A percentile compares a stretch with the other conserved stretches of the same genome.
Conservation (phyloP, 2,797 vertebrate genomes). For the Telmatherina bonti region DNA sequence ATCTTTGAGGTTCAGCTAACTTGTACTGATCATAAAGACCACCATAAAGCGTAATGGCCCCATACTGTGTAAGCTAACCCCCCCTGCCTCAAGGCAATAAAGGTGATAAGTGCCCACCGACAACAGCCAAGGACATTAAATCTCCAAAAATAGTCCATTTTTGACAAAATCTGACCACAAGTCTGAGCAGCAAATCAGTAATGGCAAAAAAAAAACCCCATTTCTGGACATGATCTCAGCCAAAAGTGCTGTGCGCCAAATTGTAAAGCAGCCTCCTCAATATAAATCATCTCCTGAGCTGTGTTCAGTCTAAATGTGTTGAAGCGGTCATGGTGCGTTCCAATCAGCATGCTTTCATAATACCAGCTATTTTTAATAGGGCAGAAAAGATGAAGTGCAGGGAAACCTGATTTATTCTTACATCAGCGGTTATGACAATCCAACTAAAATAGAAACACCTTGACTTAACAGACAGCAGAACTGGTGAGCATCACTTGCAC, state of each 20-base stretch:
- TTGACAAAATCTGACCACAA: slow-evolving; percentile 57
- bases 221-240: slow-evolving; percentile 44
- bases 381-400: slow-evolving; percentile 51
- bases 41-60: slow-evolving; percentile 62
- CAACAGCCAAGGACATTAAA: slow-evolving; percentile 66
- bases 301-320: slow-evolving; percentile 47
- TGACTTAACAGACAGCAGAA: slow-evolving; percentile 50
- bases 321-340: slow-evolving; percentile 30
- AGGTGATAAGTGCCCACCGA: slow-evolving; percentile 66
- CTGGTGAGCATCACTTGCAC: slow-evolving; percentile 61
- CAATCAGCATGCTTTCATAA: slow-evolving; percentile 54
- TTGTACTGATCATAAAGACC: slow-evolving; percentile 58
- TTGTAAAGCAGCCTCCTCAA: slow-evolving; percentile 53
- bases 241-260: slow-evolving; percentile 50
- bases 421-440: slow-evolving; percentile 47
- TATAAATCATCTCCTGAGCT: slow-evolving; percentile 53
- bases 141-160: slow-evolving; percentile 74
- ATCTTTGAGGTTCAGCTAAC: slow-evolving; percentile 55
- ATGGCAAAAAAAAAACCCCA: slow-evolving; percentile 55
- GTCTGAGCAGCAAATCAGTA: slow-evolving; percentile 42
- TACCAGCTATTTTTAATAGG: slow-evolving; percentile 53
- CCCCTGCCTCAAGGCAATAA: slow-evolving; percentile 50
- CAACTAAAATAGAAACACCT: slow-evolving; percentile 70
- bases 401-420: slow-evolving; percentile 60
- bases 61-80: slow-evolving; percentile 47